These are phyloP conservation scores for Ormyrus thymus DNA, from an alignment of 2,888 invertebrate genomes.

Conservation along the genomic window DNA sequence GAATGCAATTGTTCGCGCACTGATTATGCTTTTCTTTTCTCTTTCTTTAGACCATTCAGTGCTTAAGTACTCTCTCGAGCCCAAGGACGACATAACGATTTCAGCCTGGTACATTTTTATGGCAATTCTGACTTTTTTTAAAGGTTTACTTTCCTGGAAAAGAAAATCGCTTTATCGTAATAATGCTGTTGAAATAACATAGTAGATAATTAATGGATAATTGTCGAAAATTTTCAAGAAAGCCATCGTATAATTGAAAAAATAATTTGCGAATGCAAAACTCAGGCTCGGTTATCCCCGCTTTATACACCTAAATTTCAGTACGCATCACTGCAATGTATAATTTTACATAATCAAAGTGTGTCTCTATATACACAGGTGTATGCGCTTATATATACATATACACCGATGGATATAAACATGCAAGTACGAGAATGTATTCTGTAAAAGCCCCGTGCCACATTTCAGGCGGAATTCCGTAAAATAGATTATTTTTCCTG, in stretches of 20 bases:
- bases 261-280: too few relatives aligned
- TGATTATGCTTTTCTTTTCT: too few relatives aligned
- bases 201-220: too few relatives aligned
- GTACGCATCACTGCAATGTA: background rate
- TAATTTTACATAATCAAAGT: slow-evolving; percentile 51
- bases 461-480: slow-evolving; percentile 22
- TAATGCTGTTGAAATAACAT: too few relatives aligned
- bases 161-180: too few relatives aligned
- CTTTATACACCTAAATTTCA: background rate
- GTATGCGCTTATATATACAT: slow-evolving; percentile 59
- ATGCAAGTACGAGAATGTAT: slow-evolving; percentile 46
- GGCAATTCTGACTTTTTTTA: background rate
- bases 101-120: too few relatives aligned
- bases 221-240: too few relatives aligned
- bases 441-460: slow-evolving; percentile 35
- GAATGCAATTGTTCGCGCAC: too few relatives aligned
- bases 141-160: slow-evolving; percentile 1
- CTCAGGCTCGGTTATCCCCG: too few relatives aligned
- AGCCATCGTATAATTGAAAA: too few relatives aligned
- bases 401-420: slow-evolving; percentile 60
- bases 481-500: slow-evolving; percentile 1
- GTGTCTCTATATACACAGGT: slow-evolving; percentile 57
- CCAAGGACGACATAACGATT: too few relatives aligned
- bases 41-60: background rate
- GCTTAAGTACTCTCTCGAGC: slow-evolving; percentile 16